These are phyloP conservation scores for Meganola albula DNA, from an alignment of 2,888 invertebrate genomes.

Conservation along the genomic window DNA sequence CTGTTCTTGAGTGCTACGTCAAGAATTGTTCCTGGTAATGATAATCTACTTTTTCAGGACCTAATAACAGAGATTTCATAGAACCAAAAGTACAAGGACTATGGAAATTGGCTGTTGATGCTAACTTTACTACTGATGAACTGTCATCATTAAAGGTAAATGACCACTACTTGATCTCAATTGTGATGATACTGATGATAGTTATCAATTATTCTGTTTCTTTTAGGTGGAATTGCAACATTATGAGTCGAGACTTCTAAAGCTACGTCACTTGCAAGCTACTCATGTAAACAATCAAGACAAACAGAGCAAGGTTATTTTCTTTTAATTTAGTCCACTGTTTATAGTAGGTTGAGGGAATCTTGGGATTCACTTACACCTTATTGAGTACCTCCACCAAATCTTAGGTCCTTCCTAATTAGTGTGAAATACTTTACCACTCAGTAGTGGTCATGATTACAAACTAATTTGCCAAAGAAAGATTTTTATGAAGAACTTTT, in stretches of 20 bases:
- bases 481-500: too few species aligned
- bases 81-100: constrained; percentile 94
- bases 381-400: too few species aligned
- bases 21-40: too few species aligned
- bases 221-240: constrained; percentile 87
- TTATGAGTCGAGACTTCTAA: constrained; percentile 90
- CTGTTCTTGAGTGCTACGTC: too few species aligned
- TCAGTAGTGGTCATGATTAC: too few species aligned
- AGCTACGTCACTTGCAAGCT: constrained; percentile 88
- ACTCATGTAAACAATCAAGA: constrained; percentile 86
- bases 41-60: constrained; percentile 60
- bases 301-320: constrained; percentile 76
- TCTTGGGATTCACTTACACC: too few species aligned
- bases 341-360: too few species aligned
- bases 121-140: constrained; percentile 89
- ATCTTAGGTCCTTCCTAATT: too few species aligned
- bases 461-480: too few species aligned
- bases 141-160: constrained; percentile 87
- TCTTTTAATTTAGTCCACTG: constrained; percentile 14
- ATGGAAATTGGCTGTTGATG: constrained; percentile 88
- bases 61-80: constrained; percentile 89
- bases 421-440: too few species aligned
- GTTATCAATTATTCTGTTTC: constrained; percentile 1
- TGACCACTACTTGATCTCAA: not conserved
- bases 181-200: not conserved